Evolutionary conservation across 2,113 vertebrate genomes (phyloP), one percentile per base, ranked within the genome.

Genomic region (Micromys minutus): DNA sequence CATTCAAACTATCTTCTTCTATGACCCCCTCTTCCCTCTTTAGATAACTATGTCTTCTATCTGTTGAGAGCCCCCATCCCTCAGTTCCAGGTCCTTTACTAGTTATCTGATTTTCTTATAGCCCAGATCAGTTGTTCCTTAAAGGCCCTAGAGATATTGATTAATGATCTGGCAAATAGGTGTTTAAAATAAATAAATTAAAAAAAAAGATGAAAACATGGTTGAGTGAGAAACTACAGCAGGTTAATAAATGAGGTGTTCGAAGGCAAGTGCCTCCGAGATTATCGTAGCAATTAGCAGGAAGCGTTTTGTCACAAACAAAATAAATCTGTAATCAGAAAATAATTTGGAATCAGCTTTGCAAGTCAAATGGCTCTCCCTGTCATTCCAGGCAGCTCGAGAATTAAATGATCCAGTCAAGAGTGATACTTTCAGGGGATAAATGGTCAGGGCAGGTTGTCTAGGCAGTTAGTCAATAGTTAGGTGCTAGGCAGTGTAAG

Each of bases 141-240:
- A n/a, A 83, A 87, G 61, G 76, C 90, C 71, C 72, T 87, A 95
- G 89, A 90, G 65, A 72, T 97, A 97, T 93, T 91, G 96, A 95
- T 92, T 94, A 83, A 97, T 76, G 84, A 96, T 95, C 59, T 75
- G 91, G 52, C 93, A 93, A 96, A 94, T 90, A 91, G 89, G 71
- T 97, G 84, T 96, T 97, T 97, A 96, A 97, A 97, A 97, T 93
- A 96, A 97, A 96, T 96, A 61, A n/a, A n/a, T n/a, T n/a, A 47
- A 75, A 22, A 75, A 96, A 87, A 95, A 83, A 77, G 71, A 88
- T 50, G 93, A 96, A 96, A 97, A 85, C 91, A 96, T 50, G 96
- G 95, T 94, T 97, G 96, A 96, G 84, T 65, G 84, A 90, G 95
- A 96, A 94, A 87, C 93, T 81, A 59, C 92, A 81, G 87, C 55